A percentile compares a stretch with the other conserved stretches of the same genome.
phyloP scores from a whole-genome alignment of 2,113 vertebrate species.

The Mesitornis unicolor region DNA sequence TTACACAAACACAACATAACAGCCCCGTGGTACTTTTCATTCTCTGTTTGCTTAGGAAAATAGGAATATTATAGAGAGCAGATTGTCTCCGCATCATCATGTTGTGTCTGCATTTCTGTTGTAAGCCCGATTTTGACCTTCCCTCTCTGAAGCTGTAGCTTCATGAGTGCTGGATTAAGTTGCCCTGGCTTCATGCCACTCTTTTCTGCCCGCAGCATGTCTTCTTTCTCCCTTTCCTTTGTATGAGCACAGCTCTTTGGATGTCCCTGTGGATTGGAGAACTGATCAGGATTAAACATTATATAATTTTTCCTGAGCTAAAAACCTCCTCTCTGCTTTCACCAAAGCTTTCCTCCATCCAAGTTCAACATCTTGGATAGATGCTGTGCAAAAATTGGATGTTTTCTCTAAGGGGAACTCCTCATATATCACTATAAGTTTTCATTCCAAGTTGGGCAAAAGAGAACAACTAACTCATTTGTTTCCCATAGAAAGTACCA shows the following conservation, averaged over 20 bases:
- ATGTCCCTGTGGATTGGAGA: background rate
- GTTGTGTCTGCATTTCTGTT: slow-evolving; percentile 46
- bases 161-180: slow-evolving; percentile 25
- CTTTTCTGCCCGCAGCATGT: background rate
- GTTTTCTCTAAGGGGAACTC: slow-evolving; percentile 10
- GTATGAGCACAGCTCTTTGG: background rate
- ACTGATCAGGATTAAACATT: background rate
- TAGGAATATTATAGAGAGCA: slow-evolving; percentile 37
- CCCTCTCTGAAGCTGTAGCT: background rate
- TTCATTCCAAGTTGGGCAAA: background rate
- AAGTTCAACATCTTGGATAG: slow-evolving; percentile 9
- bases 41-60: slow-evolving; percentile 57
- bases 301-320: background rate
- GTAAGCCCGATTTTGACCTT: slow-evolving; percentile 49
- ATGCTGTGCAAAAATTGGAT: background rate
- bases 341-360: background rate
- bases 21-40: background rate
- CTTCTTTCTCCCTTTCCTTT: background rate
- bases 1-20: slow-evolving; percentile 43
- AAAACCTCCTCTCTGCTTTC: background rate
- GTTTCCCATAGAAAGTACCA: background rate
- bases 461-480: background rate
- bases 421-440: background rate
- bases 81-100: slow-evolving; percentile 16
- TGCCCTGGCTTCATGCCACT: background rate